Conservation (phyloP, 2,113 vertebrate species). For the Probosciger aterrimus region DNA sequence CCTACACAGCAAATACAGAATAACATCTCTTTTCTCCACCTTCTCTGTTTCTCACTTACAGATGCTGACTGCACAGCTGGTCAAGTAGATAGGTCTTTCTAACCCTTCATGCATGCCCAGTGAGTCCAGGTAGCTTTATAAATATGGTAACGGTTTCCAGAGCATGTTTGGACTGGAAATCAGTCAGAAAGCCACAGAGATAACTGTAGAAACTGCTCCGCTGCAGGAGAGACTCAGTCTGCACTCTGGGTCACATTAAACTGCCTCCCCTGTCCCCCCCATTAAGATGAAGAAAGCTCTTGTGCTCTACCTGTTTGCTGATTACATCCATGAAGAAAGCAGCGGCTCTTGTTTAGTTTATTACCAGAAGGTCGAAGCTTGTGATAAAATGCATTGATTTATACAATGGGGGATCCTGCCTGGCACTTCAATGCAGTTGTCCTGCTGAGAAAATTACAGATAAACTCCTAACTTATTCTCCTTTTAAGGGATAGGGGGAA, state of each 20-base stretch:
- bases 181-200: slow-evolving; percentile 56
- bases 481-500: neutral
- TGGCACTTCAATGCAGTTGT: slow-evolving; percentile 55
- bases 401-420: slow-evolving; percentile 69
- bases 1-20: neutral
- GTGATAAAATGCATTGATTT: slow-evolving; percentile 71
- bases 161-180: slow-evolving; percentile 70
- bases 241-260: slow-evolving; percentile 69
- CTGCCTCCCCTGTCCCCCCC: neutral
- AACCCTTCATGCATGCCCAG: slow-evolving; percentile 67
- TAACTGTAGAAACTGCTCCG: slow-evolving; percentile 59
- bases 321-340: slow-evolving; percentile 63
- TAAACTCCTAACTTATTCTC: slow-evolving; percentile 67
- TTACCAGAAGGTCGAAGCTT: slow-evolving; percentile 67
- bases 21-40: neutral
- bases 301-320: slow-evolving; percentile 66
- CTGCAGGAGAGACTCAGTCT: slow-evolving; percentile 48
- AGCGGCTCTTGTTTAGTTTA: slow-evolving; percentile 69
- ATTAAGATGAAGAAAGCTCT: slow-evolving; percentile 48
- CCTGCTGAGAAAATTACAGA: slow-evolving; percentile 69
- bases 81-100: slow-evolving; percentile 74
- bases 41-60: slow-evolving; percentile 5
- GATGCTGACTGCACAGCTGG: slow-evolving; percentile 65
- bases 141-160: slow-evolving; percentile 77
- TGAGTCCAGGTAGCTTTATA: slow-evolving; percentile 75